These are phyloP conservation scores for Oreotragus oreotragus DNA, from an alignment of 2,113 vertebrate species.

Conservation along the genomic window DNA sequence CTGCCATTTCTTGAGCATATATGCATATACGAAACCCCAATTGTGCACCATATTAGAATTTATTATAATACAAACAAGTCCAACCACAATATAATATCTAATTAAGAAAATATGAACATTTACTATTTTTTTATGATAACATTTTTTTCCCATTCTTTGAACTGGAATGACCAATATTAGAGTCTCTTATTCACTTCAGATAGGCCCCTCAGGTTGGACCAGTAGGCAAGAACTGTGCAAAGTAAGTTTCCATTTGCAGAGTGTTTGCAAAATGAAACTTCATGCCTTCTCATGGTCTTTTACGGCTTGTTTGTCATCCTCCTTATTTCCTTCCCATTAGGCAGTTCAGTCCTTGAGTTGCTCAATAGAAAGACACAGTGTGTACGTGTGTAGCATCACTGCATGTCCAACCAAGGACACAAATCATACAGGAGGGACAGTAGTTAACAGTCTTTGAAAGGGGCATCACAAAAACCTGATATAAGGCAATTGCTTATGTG, in stretches of 20 bases:
- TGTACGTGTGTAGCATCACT: conserved; percentile 40
- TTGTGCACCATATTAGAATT: conserved; percentile 77
- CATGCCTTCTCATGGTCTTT: conserved; percentile 44
- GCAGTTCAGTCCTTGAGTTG: conserved; percentile 53
- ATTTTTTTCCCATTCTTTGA: conserved; percentile 50
- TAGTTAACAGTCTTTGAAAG: conserved; percentile 68
- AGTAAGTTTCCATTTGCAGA: conserved; percentile 57
- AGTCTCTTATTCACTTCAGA: conserved; percentile 69
- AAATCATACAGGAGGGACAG: conserved; percentile 45
- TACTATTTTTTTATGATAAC: conserved; percentile 71
- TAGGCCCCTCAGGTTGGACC: neutral
- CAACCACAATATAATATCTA: conserved; percentile 81
- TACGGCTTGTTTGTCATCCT: conserved; percentile 37
- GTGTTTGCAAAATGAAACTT: conserved; percentile 53
- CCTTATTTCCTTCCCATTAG: conserved; percentile 27
- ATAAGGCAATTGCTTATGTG: conserved; percentile 61
- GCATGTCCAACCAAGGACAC: conserved; percentile 42
- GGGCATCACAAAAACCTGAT: conserved; percentile 56
- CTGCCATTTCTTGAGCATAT: neutral
- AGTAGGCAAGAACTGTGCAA: conserved; percentile 65
- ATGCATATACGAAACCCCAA: conserved; percentile 32
- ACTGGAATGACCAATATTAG: conserved; percentile 55
- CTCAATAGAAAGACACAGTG: conserved; percentile 34
- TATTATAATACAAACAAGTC: conserved; percentile 84
- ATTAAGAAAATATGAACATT: conserved; percentile 83